These are phyloP conservation scores for Clunio marinus DNA, from an alignment of 2,888 invertebrate species.

Conservation along the genomic window DNA sequence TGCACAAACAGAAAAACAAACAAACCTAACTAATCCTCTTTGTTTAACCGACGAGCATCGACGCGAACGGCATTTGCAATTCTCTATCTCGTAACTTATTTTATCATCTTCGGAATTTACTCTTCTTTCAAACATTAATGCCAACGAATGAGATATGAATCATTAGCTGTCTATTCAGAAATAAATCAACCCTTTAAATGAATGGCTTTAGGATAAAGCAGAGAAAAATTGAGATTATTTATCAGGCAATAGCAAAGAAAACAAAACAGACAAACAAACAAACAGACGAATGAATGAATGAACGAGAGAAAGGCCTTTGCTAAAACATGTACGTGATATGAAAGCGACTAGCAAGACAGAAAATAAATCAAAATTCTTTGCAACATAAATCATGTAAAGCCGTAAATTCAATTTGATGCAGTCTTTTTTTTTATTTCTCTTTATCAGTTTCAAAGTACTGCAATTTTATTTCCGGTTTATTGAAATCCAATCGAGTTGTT, in stretches of 20 bases:
- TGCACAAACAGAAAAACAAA: too few relatives aligned
- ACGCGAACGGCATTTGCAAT: too few relatives aligned
- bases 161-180: slow-evolving; percentile 34
- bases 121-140: background rate
- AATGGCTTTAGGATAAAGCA: background rate
- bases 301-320: background rate
- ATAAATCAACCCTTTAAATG: slow-evolving; percentile 13
- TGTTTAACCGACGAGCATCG: too few relatives aligned
- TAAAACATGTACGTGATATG: background rate
- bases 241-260: too few relatives aligned
- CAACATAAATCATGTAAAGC: slow-evolving; percentile 23
- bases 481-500: background rate
- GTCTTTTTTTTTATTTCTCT: background rate
- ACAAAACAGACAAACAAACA: too few relatives aligned
- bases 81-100: too few relatives aligned
- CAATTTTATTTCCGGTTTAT: slow-evolving; percentile 9
- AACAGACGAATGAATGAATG: background rate
- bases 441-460: background rate
- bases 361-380: slow-evolving; percentile 30
- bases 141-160: slow-evolving; percentile 26
- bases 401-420: slow-evolving; percentile 2
- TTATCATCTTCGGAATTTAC: background rate
- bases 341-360: background rate
- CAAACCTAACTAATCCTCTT: too few relatives aligned
- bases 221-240: background rate